phyloP scores from a whole-genome alignment of 2,888 invertebrate genomes.

The Ochropacha duplaris region DNA sequence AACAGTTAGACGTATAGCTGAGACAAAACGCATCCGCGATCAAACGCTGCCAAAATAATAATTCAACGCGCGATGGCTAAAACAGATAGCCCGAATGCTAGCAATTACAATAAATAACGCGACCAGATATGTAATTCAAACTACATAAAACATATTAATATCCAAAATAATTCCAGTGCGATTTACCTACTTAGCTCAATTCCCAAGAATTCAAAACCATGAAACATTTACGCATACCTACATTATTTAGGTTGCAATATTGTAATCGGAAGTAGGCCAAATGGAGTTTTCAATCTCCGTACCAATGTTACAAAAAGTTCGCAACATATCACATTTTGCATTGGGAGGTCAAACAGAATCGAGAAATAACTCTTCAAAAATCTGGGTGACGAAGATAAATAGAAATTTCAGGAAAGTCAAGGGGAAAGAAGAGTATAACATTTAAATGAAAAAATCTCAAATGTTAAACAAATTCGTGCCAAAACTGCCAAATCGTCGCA shows the following conservation, averaged over 20 bases:
- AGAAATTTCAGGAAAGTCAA: conserved; percentile 11
- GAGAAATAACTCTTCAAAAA: background rate
- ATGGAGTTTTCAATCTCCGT: conserved; percentile 9
- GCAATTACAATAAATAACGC: conserved; percentile 43
- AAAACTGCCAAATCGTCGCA: conserved; percentile 48
- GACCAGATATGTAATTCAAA: conserved; percentile 7
- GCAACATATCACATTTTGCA: background rate
- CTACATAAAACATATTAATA: background rate
- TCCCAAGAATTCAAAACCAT: conserved; percentile 12
- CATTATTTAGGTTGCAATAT: conserved; percentile 27
- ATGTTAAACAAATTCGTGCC: conserved; percentile 34
- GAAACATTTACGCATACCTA: conserved; percentile 9
- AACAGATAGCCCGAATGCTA: conserved; percentile 39
- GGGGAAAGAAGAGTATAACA: conserved; percentile 20
- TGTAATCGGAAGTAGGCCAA: conserved; percentile 25
- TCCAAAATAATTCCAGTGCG: background rate
- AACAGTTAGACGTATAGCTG: conserved; percentile 45
- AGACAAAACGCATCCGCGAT: conserved; percentile 72
- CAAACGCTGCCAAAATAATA: conserved; percentile 70
- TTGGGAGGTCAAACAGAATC: background rate
- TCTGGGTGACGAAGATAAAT: conserved; percentile 4
- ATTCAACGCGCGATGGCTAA: conserved; percentile 49
- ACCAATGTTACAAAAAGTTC: background rate
- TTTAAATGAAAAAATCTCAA: conserved; percentile 20
- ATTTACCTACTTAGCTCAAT: conserved; percentile 9